A percentile compares a stretch with the other conserved stretches of the same genome.
phyloP scores from a whole-genome alignment of 2,888 invertebrate genomes.

The Asteroscopus sphinx region DNA sequence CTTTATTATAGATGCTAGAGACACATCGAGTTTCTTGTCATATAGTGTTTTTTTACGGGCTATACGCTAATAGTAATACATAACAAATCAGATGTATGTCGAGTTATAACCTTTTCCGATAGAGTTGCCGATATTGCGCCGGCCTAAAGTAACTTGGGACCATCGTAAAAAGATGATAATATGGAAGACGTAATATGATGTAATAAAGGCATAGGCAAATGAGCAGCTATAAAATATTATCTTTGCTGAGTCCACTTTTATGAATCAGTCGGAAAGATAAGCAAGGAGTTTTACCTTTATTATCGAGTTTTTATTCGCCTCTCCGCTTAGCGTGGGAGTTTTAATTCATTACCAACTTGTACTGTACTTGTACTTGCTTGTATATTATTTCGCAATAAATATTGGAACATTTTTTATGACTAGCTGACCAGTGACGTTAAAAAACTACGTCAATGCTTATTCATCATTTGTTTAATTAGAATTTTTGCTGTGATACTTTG shows the following conservation, averaged over 20 bases:
- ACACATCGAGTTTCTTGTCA: too few relatives aligned
- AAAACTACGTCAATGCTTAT: conserved; percentile 38
- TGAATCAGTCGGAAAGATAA: conserved; percentile 5
- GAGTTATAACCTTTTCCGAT: too few relatives aligned
- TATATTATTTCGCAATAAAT: conserved; percentile 22
- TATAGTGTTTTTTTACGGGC: too few relatives aligned
- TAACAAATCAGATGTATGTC: too few relatives aligned
- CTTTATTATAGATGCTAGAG: too few relatives aligned
- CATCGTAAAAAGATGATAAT: background rate
- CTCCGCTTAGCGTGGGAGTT: conserved; percentile 5
- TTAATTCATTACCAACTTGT: too few relatives aligned
- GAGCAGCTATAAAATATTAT: too few relatives aligned
- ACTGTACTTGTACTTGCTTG: too few relatives aligned
- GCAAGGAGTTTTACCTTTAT: background rate
- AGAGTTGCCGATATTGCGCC: too few relatives aligned
- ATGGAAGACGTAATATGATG: background rate
- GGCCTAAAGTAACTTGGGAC: too few relatives aligned
- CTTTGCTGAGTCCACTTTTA: background rate
- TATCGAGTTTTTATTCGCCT: conserved; percentile 7
- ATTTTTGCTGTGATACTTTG: conserved; percentile 31
- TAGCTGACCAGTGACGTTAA: conserved; percentile 27
- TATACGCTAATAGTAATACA: too few relatives aligned
- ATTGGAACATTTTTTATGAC: conserved; percentile 20
- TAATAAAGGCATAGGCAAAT: conserved; percentile 3
- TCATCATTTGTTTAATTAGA: conserved; percentile 34